Base-by-base conservation (phyloP, 2,797 vertebrate genomes). In the Pangasius mekongensis region DNA sequence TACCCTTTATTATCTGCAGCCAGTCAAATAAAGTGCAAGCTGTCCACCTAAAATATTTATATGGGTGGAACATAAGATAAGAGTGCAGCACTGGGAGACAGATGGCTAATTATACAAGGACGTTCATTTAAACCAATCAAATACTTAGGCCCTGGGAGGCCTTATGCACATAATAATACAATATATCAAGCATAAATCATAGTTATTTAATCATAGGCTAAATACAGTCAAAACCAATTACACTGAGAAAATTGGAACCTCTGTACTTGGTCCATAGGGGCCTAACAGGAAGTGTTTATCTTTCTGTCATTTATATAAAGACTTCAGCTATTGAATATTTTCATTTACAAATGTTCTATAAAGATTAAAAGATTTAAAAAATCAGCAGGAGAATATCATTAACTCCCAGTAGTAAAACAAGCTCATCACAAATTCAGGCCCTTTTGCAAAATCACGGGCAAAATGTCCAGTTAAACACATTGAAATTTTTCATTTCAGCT, bases 171-270 rank as follows among this genome's bases (percentile, higher is more conserved):
- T 39, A 83, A 33, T 77, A 84, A 30, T 76, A 62, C 36, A 62
- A 76, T 36, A 83, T 49, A 22, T 30, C 56, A 66, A 30, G n/a
- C 30, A 88, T 82, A 62, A 88, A 56, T 62, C n/a, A 4, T 39
- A 39, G 39, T 39, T 39, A 39, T 39, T 39, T 39, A 39, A 39
- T 39, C 39, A 52, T 58, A 84, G 52, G 27, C 16, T 78, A 86
- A 87, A 74, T 64, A 73, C 84, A 67, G 47, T 86, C 36, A 76
- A 86, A 74, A 69, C 10, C 58, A 88, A 60, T 78, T 83, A 30
- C 7, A 77, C 67, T 58, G 54, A 27, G 47, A 74, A 30, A 16
- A 76, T n/a, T 73, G 43, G 8, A 67, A 78, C 18, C 13, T 81
- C 60, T 60, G 80, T 39, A 83, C 62, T 27, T 71, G 66, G 54